Base-by-base conservation (phyloP, 2,113 vertebrate species). In the Colius striatus region DNA sequence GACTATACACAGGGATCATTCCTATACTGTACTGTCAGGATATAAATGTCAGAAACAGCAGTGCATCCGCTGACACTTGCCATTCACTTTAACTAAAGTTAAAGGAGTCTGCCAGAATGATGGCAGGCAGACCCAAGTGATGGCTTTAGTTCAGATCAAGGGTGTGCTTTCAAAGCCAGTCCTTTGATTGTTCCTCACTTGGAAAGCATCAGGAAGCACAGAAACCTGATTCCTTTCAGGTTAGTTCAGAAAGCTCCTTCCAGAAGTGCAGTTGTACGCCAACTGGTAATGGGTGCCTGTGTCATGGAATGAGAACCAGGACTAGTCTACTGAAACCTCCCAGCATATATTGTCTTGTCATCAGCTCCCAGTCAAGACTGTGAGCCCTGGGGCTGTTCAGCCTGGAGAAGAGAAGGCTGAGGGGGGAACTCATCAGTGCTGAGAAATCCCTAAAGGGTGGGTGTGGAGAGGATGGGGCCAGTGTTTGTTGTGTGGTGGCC, bases 1-100 rank as follows among this genome's bases (percentile, higher is more conserved):
- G 47, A 57, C 23, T 55, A 2, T 34, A 5, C 1, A 0, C 1
- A 34, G 34, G 54, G 48, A 29, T 54, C 45, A 7, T 1, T 19
- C n/a, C 55, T 63, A 2, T 50, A 4, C 26, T 16, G 16, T 17
- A 5, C 30, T 32, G 34, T 17, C 11, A 2, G 41, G 72, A 5
- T 32, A 61, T 34, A 21, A 38, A 25, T 9, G 23, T 20, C 55
- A 25, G 77, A 72, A 77, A 30, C 19, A 10, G 23, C 57, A 41
- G 55, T 8, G 34, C 15, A 23, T 16, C 55, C 9, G 1, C 71
- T 45, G 34, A 3, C n/a, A 5, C 47, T 70, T 65, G 47, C 45
- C 38, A 10, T 71, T 60, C 27, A 18, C 1, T 1, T 82, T 38
- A 9, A 34, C 66, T 68, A 2, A 62, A 60, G 27, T 51, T 22